These are phyloP conservation scores for Hanleya hanleyi DNA, from an alignment of 2,888 invertebrate species.

Conservation along the genomic window DNA sequence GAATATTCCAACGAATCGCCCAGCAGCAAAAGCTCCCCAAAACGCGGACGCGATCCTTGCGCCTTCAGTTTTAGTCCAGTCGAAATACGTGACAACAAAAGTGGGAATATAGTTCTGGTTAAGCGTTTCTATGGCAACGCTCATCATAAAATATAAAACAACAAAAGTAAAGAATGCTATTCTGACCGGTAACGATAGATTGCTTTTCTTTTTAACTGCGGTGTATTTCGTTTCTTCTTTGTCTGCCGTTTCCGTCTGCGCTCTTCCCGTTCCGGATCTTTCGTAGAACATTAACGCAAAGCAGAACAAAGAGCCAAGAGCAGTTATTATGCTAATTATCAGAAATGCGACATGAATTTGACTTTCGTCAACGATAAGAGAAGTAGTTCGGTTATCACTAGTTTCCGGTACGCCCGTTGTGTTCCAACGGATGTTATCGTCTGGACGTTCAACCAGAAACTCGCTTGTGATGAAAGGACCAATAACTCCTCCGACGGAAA, in stretches of 20 bases:
- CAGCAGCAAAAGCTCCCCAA: background rate
- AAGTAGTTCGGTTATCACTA: background rate
- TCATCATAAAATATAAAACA: background rate
- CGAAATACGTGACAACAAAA: conserved; percentile 1
- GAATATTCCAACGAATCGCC: background rate
- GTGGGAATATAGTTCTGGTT: background rate
- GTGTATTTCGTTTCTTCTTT: background rate
- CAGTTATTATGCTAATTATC: background rate
- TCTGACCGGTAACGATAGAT: background rate
- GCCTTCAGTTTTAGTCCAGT: background rate
- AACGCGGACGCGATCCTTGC: background rate
- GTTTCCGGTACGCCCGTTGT: no score
- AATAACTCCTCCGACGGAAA: background rate
- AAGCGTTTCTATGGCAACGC: conserved; percentile 1
- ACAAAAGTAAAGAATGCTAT: background rate
- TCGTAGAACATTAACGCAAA: background rate
- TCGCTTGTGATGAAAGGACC: background rate
- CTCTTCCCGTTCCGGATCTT: background rate
- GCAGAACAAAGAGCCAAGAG: background rate
- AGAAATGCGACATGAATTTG: background rate
- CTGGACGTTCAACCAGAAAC: no score
- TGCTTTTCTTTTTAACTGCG: background rate
- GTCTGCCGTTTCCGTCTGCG: background rate
- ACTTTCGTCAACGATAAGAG: no score
- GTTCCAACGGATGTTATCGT: no score